Base-by-base conservation (phyloP, 1,140 invertebrate genomes). In the Cephus cinctus region DNA sequence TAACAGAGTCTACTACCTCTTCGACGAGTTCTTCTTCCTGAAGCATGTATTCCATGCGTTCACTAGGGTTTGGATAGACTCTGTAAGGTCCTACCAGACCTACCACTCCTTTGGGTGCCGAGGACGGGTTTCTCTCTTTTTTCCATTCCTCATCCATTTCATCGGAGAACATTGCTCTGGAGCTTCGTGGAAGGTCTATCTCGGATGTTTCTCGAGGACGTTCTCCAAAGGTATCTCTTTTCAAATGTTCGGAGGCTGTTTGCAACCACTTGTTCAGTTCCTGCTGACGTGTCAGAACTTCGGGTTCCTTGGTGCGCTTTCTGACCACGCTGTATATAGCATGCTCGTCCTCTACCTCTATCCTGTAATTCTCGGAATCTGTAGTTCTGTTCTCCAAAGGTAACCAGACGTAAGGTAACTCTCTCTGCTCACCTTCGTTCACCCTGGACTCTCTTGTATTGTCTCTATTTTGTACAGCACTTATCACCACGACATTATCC, bases 21-120 rank as follows among this genome's bases (percentile, higher is more conserved):
- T 71, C 58, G 2, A 65, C 51, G 9, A 69, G 42, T 30, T 70
- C 67, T 31, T 73, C 69, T 36, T 73, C 68, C 20, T 65, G 47
- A 1, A 71, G 53, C 45, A 71, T 60, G 38, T 63, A 70, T 35
- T 63, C 60, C n/a, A 59, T 50, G 9, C 50, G 46, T 22, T 67
- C 60, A 36, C 61, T 56, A 2, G 63, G 59, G 32, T 65, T 58
- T 16, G 42, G 51, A 34, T 61, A 58, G 15, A 66, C 53, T 2
- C 62, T 55, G 19, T 68, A 71, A 4, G 66, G 66, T 0, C 59
- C 66, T 0, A 69, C 65, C 11, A 72, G 52, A 8, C 69, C 68
- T 4, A 67, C 57, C 12, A 73, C 54, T 4, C 69, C 68, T n/a
- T 63, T 52, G 0, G 71, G 60, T 8, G 59, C 9, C 9, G 50